Evolutionary conservation across 2,113 vertebrate species (phyloP).

Genomic region (Boleophthalmus pectinirostris): DNA sequence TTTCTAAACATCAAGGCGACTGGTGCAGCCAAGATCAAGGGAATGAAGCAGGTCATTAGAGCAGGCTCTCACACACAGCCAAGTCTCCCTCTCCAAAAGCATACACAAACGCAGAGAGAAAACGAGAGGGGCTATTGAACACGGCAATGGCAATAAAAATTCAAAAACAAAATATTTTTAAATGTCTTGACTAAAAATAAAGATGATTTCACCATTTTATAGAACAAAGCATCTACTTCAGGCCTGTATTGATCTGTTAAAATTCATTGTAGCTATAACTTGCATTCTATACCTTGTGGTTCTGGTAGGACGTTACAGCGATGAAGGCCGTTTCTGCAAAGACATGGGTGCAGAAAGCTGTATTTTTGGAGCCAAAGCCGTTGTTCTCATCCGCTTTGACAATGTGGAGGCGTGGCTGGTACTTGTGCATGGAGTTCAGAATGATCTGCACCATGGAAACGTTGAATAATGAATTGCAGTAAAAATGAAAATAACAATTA

Average conservation of each 20-base stretch:
- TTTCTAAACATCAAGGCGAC: constrained; percentile 38
- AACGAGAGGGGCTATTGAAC: constrained; percentile 9
- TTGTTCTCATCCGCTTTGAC: constrained; percentile 98
- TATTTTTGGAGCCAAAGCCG: constrained; percentile 95
- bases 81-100: not conserved
- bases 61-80: constrained; percentile 24
- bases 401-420: constrained; percentile 96
- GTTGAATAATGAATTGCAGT: constrained; percentile 17
- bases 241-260: not conserved
- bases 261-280: not conserved
- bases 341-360: constrained; percentile 93
- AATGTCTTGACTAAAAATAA: not conserved
- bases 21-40: constrained; percentile 62
- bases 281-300: constrained; percentile 86
- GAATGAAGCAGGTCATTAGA: constrained; percentile 60
- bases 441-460: constrained; percentile 84
- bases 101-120: not conserved
- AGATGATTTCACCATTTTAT: not conserved
- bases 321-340: constrained; percentile 96
- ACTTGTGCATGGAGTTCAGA: constrained; percentile 99
- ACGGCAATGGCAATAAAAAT: constrained; percentile 10
- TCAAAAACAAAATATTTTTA: not conserved
- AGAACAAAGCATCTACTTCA: not conserved
- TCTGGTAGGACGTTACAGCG: constrained; percentile 97
- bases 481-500: not conserved